Conservation (phyloP, 2,113 vertebrate species). For the Eolophus roseicapilla region DNA sequence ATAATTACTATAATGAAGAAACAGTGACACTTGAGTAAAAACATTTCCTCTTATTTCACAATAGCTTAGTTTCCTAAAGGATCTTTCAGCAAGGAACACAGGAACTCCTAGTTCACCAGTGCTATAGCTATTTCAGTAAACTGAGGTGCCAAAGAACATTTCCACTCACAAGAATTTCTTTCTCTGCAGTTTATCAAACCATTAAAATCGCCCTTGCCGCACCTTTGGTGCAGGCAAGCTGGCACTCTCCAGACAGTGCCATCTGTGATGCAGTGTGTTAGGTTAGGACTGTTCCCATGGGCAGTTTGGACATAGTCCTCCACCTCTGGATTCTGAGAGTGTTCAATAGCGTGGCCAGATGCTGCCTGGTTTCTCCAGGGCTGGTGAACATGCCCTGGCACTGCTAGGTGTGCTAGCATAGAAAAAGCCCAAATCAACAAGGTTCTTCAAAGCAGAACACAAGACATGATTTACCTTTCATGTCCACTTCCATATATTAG, state of each 20-base stretch:
- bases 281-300: background rate
- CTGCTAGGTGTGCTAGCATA: fast-evolving
- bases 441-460: background rate
- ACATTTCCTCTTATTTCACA: background rate
- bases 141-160: background rate
- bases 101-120: background rate
- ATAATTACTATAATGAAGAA: background rate
- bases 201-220: background rate
- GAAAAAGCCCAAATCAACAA: background rate
- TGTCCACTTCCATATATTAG: background rate
- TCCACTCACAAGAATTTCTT: background rate
- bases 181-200: background rate
- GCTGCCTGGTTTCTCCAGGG: background rate
- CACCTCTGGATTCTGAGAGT: background rate
- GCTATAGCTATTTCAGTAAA: background rate
- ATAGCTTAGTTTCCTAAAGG: background rate
- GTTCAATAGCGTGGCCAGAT: background rate
- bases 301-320: background rate
- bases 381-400: background rate
- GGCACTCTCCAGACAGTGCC: background rate
- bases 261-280: background rate
- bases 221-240: background rate
- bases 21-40: background rate
- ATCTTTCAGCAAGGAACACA: background rate
- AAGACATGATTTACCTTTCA: background rate